phyloP scores from a whole-genome alignment of 2,797 vertebrate species.

The Potorous gilbertii region DNA sequence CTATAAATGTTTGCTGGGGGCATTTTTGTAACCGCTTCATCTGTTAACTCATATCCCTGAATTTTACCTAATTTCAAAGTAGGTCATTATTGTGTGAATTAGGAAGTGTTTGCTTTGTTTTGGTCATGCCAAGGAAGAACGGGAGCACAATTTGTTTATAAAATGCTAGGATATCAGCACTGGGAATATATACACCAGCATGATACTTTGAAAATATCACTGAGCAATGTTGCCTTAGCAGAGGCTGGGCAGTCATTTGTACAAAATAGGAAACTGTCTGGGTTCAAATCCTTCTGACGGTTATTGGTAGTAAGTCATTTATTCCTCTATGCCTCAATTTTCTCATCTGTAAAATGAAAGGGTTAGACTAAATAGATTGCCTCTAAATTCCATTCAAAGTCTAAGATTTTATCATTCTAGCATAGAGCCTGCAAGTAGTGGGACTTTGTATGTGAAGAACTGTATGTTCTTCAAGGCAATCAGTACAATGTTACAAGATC shows the following conservation, averaged over 20 bases:
- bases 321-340: neutral
- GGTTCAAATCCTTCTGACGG: neutral
- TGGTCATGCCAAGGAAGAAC: conserved; percentile 20
- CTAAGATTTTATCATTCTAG: neutral
- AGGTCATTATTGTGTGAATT: conserved; percentile 15
- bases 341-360: neutral
- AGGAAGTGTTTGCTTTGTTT: neutral
- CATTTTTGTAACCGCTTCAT: neutral
- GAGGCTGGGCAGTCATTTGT: neutral
- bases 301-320: neutral
- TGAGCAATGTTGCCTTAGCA: neutral
- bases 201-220: neutral
- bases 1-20: conserved; percentile 31
- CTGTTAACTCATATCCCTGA: conserved; percentile 26
- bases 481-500: neutral
- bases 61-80: conserved; percentile 32
- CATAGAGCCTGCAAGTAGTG: neutral
- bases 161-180: neutral
- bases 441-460: neutral
- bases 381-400: neutral
- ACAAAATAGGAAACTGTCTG: neutral
- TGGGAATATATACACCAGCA: neutral
- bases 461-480: neutral
- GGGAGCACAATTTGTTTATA: neutral
- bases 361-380: neutral